A percentile compares a stretch with the other conserved stretches of the same genome.
Conservation (phyloP, 2,113 vertebrate species). For the Erythrocebus patas region DNA sequence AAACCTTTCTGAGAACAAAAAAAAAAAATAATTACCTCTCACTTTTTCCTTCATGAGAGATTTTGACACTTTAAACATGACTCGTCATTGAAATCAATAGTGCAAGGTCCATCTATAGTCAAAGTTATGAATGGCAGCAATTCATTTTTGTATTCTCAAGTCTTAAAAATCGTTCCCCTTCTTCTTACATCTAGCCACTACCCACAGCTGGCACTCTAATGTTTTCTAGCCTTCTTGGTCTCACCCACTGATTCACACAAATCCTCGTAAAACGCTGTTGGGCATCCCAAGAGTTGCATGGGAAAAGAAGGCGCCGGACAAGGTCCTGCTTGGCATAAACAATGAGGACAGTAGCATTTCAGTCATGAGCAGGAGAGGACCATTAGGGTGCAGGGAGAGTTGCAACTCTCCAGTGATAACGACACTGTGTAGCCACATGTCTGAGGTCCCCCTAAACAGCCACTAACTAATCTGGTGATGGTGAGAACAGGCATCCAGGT, state of each 20-base stretch:
- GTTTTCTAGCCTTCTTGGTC: no score
- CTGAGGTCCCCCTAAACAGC: neutral
- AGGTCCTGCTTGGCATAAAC: neutral
- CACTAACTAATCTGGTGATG: neutral
- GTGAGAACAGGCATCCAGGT: neutral
- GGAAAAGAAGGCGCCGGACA: neutral
- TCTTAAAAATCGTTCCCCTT: neutral
- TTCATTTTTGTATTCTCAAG: neutral
- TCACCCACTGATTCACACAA: neutral
- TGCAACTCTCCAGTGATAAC: accelerated
- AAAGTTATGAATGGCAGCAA: neutral
- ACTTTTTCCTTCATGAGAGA: neutral
- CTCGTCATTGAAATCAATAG: neutral
- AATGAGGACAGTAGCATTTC: no score
- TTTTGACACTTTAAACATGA: neutral
- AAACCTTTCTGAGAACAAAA: neutral
- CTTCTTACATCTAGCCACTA: neutral
- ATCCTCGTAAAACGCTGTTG: neutral
- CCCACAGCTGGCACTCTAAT: neutral
- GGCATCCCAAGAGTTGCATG: neutral
- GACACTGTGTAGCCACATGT: accelerated
- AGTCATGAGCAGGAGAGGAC: neutral
- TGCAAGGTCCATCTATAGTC: neutral
- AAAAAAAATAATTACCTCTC: neutral
- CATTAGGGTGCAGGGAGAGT: accelerated